Conservation (phyloP, 2,888 invertebrate genomes). For the Acleris holmiana region DNA sequence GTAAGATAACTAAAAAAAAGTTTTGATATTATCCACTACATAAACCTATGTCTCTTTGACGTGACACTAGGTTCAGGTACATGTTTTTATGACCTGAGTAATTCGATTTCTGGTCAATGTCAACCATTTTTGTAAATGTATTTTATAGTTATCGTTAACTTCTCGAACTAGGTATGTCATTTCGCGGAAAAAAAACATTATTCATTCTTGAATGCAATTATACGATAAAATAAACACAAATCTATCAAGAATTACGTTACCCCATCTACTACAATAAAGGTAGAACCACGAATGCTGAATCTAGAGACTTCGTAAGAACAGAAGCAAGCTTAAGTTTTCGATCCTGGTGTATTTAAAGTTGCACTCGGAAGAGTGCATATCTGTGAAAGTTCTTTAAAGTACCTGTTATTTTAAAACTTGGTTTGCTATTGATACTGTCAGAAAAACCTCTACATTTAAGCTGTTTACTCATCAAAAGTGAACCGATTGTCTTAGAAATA, state of each 20-base stretch:
- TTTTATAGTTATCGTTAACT: no score
- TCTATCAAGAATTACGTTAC: not conserved
- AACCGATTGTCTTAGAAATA: not conserved
- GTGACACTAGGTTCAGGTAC: no score
- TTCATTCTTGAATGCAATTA: no score
- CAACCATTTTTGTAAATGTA: no score
- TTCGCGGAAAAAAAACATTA: no score
- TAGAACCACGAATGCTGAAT: not conserved
- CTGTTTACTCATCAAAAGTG: not conserved
- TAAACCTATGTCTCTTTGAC: no score
- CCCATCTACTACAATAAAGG: not conserved
- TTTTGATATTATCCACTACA: no score
- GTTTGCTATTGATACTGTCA: not conserved
- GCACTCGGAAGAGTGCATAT: constrained; percentile 7
- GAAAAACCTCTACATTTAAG: not conserved
- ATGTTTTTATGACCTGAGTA: no score
- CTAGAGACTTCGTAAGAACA: constrained; percentile 4
- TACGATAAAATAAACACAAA: no score
- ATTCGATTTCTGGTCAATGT: no score
- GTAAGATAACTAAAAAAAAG: no score
- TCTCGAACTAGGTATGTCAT: no score
- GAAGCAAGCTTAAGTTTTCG: constrained; percentile 12
- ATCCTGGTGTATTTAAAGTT: constrained; percentile 27
- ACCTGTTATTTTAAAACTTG: not conserved
- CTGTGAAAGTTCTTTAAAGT: not conserved